Percentiles rank a stretch among this genome's conserved stretches.
Evolutionary conservation across 2,888 invertebrate species (phyloP).

Genomic region (Limnephilus marmoratus): DNA sequence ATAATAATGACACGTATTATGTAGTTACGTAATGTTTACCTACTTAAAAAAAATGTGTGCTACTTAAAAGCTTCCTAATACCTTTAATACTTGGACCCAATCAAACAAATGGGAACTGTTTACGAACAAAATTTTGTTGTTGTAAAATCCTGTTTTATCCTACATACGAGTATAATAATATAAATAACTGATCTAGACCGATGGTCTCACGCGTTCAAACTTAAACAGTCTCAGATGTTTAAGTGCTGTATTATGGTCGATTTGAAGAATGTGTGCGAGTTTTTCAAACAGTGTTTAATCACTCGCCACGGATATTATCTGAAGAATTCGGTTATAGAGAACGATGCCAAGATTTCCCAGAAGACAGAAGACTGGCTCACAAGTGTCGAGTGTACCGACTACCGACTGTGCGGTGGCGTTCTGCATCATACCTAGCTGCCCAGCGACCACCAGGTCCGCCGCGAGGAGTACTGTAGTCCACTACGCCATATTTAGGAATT

Average conservation of each 20-base stretch:
- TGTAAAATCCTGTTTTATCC: background rate
- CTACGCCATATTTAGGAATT: background rate
- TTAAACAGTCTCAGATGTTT: background rate
- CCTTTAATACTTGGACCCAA: background rate
- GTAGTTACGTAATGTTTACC: too few species aligned
- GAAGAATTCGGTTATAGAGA: background rate
- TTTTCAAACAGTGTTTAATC: slow-evolving; percentile 2
- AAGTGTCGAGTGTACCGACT: background rate
- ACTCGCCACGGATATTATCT: slow-evolving; percentile 2
- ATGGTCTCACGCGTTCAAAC: background rate
- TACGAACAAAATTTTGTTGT: background rate
- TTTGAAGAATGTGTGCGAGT: background rate
- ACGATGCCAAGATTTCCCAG: background rate
- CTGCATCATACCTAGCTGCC: background rate
- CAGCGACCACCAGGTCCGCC: background rate
- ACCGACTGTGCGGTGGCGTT: background rate
- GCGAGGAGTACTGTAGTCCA: background rate
- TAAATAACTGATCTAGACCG: background rate
- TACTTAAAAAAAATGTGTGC: too few species aligned
- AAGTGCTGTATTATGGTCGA: background rate
- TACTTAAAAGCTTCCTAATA: background rate
- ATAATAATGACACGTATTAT: too few species aligned
- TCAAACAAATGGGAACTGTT: background rate
- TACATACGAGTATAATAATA: background rate
- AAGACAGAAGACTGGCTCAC: background rate